phyloP scores from a whole-genome alignment of 2,888 invertebrate genomes.

The Apamea monoglypha region DNA sequence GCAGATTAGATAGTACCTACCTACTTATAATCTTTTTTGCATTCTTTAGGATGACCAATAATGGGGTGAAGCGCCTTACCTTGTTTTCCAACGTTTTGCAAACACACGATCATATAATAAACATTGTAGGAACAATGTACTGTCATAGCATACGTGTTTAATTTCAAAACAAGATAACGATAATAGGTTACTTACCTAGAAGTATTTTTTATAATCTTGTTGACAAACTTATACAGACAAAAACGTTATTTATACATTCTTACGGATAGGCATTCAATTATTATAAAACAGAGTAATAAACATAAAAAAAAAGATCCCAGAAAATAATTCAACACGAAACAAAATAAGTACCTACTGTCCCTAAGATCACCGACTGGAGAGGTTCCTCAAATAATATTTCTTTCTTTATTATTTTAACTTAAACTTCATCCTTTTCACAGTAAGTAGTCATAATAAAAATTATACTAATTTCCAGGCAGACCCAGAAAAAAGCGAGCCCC shows the following conservation, averaged over 20 bases:
- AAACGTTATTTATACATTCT: neutral
- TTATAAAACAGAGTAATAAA: neutral
- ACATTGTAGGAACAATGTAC: slow-evolving; percentile 26
- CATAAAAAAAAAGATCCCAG: neutral
- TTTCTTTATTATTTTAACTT: neutral
- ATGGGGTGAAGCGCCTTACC: slow-evolving; percentile 43
- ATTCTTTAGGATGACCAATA: slow-evolving; percentile 55
- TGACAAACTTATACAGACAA: neutral
- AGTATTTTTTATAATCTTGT: neutral
- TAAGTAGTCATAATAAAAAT: neutral
- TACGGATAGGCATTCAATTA: neutral
- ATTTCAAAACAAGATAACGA: slow-evolving; percentile 18
- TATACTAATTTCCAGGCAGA: slow-evolving; percentile 44
- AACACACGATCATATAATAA: slow-evolving; percentile 17
- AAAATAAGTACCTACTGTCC: neutral
- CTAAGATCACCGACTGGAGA: neutral
- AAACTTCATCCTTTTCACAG: neutral
- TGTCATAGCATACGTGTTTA: slow-evolving; percentile 26
- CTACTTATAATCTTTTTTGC: slow-evolving; percentile 46
- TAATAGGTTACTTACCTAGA: neutral
- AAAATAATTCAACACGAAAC: neutral
- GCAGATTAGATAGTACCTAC: slow-evolving; percentile 44
- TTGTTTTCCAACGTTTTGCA: slow-evolving; percentile 37
- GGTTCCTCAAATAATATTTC: neutral
- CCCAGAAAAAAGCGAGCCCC: slow-evolving; percentile 65